Base-by-base conservation (phyloP, 2,797 vertebrate genomes). In the Podarcis lilfordi region DNA sequence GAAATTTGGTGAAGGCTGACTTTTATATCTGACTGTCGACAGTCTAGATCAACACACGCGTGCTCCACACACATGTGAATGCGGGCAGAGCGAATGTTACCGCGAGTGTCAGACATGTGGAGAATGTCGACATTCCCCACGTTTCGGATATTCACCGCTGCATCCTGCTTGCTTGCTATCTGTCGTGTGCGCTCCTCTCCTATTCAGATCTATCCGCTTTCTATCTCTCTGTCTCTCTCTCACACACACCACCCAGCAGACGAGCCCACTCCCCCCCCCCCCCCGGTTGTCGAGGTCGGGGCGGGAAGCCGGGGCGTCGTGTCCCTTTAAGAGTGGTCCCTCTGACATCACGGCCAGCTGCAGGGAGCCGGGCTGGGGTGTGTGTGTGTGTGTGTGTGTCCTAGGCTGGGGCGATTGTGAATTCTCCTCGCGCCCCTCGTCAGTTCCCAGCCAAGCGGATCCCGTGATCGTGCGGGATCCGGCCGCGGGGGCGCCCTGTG, bases 261-360 rank as follows among this genome's bases (percentile, higher is more conserved):
- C 35, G 32, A 55, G 35, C 29, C 72, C 72, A n/a, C 80, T 72
- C 2, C 32, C 29, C 66, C 37, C 29, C 66, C 37, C 32, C 37
- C 55, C 77, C 37, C 5, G 10, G 32, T 9, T n/a, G 4, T 8
- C 45, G 23, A 37, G 17, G 72, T 17, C 15, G 72, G n/a, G 59
- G 17, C 72, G 37, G 23, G 32, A 32, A 8, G 35, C 66, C 32
- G 15, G 74, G 43, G 23, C 55, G 3, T n/a, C 32, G 61, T 69
- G 84, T 10, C 61, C 72, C 87, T 87, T 84, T 88, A 89, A 89
- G 88, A 75, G 83, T 68, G 88, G 88, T 82, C 71, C 61, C 78
- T 86, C 88, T 89, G 88, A 89, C 88, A 86, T 89, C 88, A 85
- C 84, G 84, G 88, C 83, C 88, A 76, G 84, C 88, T 86, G 88